Conservation (phyloP, 2,113 vertebrate species). For the Chaenogobius annularis region DNA sequence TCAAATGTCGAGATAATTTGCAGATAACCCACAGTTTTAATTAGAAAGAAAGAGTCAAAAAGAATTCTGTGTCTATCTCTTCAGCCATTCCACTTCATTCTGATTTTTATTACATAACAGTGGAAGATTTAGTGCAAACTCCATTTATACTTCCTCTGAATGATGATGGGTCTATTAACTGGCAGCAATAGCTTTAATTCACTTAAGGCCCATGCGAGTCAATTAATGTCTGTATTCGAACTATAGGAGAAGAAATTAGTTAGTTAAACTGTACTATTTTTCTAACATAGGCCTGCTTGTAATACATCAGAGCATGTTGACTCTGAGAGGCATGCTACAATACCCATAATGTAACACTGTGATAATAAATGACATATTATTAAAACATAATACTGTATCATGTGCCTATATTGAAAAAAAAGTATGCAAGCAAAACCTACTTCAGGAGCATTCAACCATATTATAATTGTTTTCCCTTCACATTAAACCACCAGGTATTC, state of each 20-base stretch:
- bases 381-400: no score
- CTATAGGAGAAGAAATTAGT: not conserved
- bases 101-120: slow-evolving; percentile 29
- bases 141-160: slow-evolving; percentile 38
- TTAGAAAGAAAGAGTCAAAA: no score
- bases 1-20: slow-evolving; percentile 7
- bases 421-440: no score
- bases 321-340: no score
- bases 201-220: slow-evolving; percentile 15
- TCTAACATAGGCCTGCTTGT: no score
- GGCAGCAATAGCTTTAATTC: slow-evolving; percentile 25
- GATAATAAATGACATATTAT: no score
- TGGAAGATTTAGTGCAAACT: slow-evolving; percentile 20
- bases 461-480: no score
- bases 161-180: slow-evolving; percentile 32
- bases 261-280: not conserved
- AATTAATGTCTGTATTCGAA: slow-evolving; percentile 17
- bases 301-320: no score
- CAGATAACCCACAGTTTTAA: not conserved
- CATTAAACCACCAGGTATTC: no score
- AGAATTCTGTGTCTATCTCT: not conserved
- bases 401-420: no score
- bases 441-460: no score
- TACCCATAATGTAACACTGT: no score
- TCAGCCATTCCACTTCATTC: slow-evolving; percentile 9